phyloP scores from a whole-genome alignment of 1,140 invertebrate species.

The Euura lappo region DNA sequence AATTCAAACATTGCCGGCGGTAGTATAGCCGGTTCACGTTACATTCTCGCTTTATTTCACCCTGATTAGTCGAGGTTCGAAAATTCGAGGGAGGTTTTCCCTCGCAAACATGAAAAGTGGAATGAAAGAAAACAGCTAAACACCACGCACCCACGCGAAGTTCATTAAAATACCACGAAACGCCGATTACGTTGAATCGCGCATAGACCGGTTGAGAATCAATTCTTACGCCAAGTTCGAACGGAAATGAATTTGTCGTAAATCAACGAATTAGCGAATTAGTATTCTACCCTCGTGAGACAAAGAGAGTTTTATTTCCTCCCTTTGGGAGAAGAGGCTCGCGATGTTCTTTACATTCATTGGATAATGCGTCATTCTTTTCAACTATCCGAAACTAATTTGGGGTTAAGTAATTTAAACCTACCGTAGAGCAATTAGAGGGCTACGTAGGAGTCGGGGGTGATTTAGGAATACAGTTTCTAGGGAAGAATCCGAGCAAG shows the following conservation, averaged over 20 bases:
- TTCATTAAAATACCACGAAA: background rate
- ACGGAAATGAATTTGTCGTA: conserved; percentile 26
- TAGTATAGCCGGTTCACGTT: background rate
- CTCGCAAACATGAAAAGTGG: background rate
- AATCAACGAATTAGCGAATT: conserved; percentile 25
- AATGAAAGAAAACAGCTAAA: background rate
- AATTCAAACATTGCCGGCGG: background rate
- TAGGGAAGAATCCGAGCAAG: conserved; percentile 42
- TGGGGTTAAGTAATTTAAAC: conserved; percentile 57
- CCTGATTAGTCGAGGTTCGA: background rate
- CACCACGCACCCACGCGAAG: background rate
- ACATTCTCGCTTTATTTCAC: background rate
- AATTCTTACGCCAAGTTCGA: background rate
- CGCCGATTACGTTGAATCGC: background rate
- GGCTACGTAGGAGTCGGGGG: conserved; percentile 46
- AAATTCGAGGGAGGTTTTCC: background rate
- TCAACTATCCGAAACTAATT: conserved; percentile 58
- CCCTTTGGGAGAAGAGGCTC: background rate
- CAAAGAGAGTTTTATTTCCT: background rate
- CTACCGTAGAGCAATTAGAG: conserved; percentile 55
- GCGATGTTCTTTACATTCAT: conserved; percentile 36
- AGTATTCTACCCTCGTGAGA: conserved; percentile 39
- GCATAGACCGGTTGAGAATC: background rate
- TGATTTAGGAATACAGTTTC: conserved; percentile 54
- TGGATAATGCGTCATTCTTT: conserved; percentile 52